Conservation (phyloP, 2,113 vertebrate genomes). For the Taxidea taxus region DNA sequence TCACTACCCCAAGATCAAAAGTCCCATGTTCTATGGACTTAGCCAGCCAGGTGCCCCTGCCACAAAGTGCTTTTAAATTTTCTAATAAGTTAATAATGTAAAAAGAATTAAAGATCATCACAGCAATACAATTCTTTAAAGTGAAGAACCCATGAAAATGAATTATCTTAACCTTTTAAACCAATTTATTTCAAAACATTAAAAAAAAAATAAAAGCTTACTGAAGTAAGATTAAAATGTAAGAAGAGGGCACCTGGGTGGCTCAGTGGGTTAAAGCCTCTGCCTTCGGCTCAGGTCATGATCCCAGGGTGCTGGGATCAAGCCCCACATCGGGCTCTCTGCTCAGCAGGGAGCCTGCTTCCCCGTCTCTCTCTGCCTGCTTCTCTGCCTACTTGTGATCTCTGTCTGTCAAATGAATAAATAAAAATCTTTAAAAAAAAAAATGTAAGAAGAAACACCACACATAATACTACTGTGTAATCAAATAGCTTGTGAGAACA, state of each 20-base stretch:
- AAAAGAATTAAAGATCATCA: slow-evolving; percentile 22
- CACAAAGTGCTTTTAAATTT: slow-evolving; percentile 28
- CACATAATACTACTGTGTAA: not conserved
- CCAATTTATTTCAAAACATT: slow-evolving; percentile 35
- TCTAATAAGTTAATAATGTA: not conserved
- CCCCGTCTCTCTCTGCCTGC: too few relatives aligned
- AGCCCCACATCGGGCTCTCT: too few relatives aligned
- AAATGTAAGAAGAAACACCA: not conserved
- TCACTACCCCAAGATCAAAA: not conserved
- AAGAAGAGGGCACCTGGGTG: too few relatives aligned
- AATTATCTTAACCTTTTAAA: slow-evolving; percentile 15
- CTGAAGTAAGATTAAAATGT: not conserved
- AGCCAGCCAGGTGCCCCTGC: not conserved
- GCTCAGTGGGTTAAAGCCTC: too few relatives aligned
- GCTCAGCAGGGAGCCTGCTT: too few relatives aligned
- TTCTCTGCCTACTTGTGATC: too few relatives aligned
- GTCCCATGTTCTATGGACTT: not conserved
- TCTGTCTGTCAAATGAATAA: too few relatives aligned
- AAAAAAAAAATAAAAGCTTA: not conserved
- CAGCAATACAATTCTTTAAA: not conserved
- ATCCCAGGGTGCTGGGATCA: too few relatives aligned
- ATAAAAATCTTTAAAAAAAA: too few relatives aligned
- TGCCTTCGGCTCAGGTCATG: too few relatives aligned
- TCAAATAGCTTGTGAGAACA: not conserved
- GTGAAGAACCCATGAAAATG: not conserved